phyloP scores from a whole-genome alignment of 2,888 invertebrate species.

The Seira musarum region DNA sequence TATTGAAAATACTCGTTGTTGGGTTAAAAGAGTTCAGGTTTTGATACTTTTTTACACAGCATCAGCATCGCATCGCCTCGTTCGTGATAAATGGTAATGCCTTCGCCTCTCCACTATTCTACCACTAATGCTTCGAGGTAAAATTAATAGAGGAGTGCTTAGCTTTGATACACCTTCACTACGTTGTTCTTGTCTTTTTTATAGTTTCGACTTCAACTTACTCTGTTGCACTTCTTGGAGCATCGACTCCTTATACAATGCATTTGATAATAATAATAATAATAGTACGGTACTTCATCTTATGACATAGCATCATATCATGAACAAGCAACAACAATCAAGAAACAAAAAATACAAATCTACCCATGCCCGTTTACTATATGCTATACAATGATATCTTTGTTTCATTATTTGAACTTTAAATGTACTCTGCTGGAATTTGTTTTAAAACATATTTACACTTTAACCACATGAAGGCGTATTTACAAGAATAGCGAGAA shows the following conservation, averaged over 20 bases:
- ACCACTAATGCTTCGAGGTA: too few relatives aligned
- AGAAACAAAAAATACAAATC: neutral
- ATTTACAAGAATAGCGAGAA: too few relatives aligned
- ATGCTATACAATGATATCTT: neutral
- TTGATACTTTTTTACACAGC: too few relatives aligned
- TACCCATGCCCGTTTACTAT: neutral
- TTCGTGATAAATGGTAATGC: too few relatives aligned
- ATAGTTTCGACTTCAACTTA: neutral
- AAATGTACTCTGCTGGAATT: neutral
- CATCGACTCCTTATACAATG: constrained; percentile 7
- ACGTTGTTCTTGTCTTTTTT: neutral
- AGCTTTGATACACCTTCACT: constrained; percentile 15
- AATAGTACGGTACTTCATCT: constrained; percentile 28
- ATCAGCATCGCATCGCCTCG: too few relatives aligned
- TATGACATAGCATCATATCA: neutral
- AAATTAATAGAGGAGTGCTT: too few relatives aligned
- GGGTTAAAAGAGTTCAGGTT: too few relatives aligned
- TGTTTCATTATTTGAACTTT: neutral
- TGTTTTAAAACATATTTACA: too few relatives aligned
- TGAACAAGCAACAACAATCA: constrained; percentile 14
- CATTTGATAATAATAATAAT: neutral
- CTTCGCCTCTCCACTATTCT: too few relatives aligned
- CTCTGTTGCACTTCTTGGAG: neutral
- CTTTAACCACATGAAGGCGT: too few relatives aligned
- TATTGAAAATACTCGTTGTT: too few relatives aligned